Conservation (phyloP, 2,888 invertebrate species). For the Drosophila lutescens region DNA sequence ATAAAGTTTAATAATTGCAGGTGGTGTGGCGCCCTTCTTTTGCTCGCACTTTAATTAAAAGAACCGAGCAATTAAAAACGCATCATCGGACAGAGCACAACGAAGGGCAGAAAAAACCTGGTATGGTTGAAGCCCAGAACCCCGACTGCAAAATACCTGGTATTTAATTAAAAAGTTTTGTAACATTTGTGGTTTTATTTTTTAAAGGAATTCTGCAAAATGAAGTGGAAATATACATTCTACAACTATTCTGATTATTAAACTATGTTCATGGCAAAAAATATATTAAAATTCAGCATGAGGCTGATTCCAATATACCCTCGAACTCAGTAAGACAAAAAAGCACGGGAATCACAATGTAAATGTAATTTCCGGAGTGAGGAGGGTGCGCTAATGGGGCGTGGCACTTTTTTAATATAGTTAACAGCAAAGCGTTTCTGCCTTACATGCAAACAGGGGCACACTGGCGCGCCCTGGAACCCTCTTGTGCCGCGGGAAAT, state of each 20-base stretch:
- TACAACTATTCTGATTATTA: too few relatives aligned
- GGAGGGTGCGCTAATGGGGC: slow-evolving; percentile 12
- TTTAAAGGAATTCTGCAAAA: too few relatives aligned
- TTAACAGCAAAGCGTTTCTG: slow-evolving; percentile 13
- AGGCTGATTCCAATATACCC: background rate
- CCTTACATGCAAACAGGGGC: background rate
- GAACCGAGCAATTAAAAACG: slow-evolving; percentile 63
- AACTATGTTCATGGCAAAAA: too few relatives aligned
- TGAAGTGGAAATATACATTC: too few relatives aligned
- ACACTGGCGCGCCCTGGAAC: background rate
- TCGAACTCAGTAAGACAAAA: background rate
- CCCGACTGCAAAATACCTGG: slow-evolving; percentile 2
- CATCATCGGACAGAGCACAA: slow-evolving; percentile 48
- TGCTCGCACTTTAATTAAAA: slow-evolving; percentile 60
- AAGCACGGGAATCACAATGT: background rate
- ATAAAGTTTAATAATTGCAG: slow-evolving; percentile 51
- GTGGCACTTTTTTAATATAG: slow-evolving; percentile 35
- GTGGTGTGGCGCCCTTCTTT: slow-evolving; percentile 9
- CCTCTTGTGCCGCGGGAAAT: slow-evolving; percentile 21
- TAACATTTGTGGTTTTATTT: background rate
- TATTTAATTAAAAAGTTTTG: background rate
- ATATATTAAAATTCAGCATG: too few relatives aligned
- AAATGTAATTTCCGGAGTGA: slow-evolving; percentile 20
- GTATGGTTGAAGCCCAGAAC: background rate
- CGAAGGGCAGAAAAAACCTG: background rate